Percentiles rank a stretch among this genome's conserved stretches.
Evolutionary conservation across 2,888 invertebrate species (phyloP).

Genomic region (Drosophila crucigera): DNA sequence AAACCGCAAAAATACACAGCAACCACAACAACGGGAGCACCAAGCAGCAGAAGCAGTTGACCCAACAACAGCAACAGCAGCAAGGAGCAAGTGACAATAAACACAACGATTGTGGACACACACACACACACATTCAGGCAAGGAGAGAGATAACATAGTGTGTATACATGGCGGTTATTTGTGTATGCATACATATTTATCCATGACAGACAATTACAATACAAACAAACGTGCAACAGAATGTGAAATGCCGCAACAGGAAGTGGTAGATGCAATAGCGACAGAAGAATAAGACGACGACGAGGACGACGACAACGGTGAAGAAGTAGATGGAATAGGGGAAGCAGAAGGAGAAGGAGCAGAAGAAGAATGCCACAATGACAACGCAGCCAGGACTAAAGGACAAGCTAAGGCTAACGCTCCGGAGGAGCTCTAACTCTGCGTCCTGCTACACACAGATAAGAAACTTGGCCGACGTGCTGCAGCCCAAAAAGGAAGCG

Average conservation of each 20-base stretch:
- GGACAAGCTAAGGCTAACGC: constrained; percentile 41
- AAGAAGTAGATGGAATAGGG: constrained; percentile 10
- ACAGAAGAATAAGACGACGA: constrained; percentile 52
- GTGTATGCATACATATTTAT: constrained; percentile 57
- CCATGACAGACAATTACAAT: constrained; percentile 73
- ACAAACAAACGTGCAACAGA: constrained; percentile 74
- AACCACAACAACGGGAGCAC: constrained; percentile 22
- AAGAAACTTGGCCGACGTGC: constrained; percentile 55
- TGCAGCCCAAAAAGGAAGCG: constrained; percentile 62
- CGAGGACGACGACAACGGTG: constrained; percentile 17
- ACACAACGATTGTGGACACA: constrained; percentile 49
- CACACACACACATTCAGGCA: neutral
- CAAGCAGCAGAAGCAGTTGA: constrained; percentile 32
- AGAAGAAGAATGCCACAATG: constrained; percentile 27
- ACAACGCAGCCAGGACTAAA: constrained; percentile 26
- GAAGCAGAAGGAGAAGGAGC: neutral
- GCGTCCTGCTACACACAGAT: constrained; percentile 43
- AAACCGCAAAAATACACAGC: constrained; percentile 71
- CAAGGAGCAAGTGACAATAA: constrained; percentile 56
- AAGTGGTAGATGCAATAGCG: constrained; percentile 64
- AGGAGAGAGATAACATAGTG: constrained; percentile 20
- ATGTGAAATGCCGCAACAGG: constrained; percentile 63
- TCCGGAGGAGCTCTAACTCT: constrained; percentile 13
- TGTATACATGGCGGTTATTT: constrained; percentile 20
- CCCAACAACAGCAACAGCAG: constrained; percentile 35